Evolutionary conservation across 2,888 invertebrate species (phyloP), one percentile per base, ranked within the genome.

Genomic region (Agrochola circellaris): DNA sequence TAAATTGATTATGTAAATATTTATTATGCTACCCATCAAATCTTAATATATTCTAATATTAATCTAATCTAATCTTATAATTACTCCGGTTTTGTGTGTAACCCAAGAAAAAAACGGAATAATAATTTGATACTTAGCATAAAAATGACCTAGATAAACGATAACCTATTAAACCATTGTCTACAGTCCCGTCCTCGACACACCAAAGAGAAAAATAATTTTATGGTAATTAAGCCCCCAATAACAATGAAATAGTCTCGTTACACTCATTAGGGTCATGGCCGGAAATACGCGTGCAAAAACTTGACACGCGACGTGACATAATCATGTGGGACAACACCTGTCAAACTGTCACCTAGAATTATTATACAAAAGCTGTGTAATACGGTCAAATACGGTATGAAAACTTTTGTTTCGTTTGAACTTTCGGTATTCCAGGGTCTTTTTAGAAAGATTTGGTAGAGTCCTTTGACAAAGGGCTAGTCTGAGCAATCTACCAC

Each of bases 271-370:
- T 87, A 69, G 30, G 91, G 92, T 91, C 93, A 94, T 87, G 94
- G 93, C 85, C 89, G 77, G 67, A 83, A 81, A 84, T 84, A 92
- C 73, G 91, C 93, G 92, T 93, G 92, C 87, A 90, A 92, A 90
- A 90, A 87, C 76, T 76, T 81, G 73, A 81, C 82, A 83, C 84
- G 79, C 87, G 86, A 88, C 77, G 70, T 73, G 82, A 83, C 82
- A 81, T 78, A 82, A 80, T 68, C 51, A 42, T 42, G 45, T 13
- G 61, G 68, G 68, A 76, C 72, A 66, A 38, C 65, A 62, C 69
- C 75, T 82, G 85, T 84, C 82, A 88, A 78, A 74, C 58, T 65
- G 75, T 68, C 58, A 62, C 56, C 64, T 73, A 30, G 56, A 66
- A 71, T 69, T 48, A 69, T 70, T 51, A 54, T 30, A 60, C 42